Percentiles rank a stretch among this genome's conserved stretches.
Evolutionary conservation across 2,113 vertebrate species (phyloP).

Genomic region (Cygnus atratus): DNA sequence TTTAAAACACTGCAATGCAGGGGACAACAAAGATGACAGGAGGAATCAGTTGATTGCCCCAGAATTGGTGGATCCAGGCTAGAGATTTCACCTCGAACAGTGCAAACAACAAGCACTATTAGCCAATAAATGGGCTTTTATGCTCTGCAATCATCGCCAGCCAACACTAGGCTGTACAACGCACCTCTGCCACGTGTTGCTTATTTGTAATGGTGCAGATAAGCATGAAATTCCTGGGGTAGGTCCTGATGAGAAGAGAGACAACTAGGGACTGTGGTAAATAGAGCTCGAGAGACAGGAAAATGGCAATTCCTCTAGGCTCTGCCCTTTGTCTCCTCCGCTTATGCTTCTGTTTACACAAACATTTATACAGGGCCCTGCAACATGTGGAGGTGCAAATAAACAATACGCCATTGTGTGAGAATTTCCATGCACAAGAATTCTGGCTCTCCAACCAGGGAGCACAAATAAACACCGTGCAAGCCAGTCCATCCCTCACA

Average conservation of each 20-base stretch:
- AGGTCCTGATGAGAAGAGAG: neutral
- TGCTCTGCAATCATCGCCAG: neutral
- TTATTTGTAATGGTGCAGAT: neutral
- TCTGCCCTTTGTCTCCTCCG: neutral
- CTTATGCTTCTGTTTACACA: neutral
- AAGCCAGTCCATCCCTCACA: neutral
- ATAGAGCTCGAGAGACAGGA: neutral
- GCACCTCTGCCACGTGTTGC: neutral
- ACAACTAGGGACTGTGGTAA: neutral
- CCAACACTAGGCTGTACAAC: neutral
- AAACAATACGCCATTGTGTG: neutral
- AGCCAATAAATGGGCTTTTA: rapidly evolving
- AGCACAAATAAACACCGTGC: neutral
- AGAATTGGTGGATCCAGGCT: neutral
- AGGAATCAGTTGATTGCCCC: neutral
- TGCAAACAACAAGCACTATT: neutral
- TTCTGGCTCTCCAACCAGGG: neutral
- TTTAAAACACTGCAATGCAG: neutral
- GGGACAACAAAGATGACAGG: neutral
- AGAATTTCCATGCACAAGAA: neutral
- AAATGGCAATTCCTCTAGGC: neutral
- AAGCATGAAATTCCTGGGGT: neutral
- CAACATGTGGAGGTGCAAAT: neutral
- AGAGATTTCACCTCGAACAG: neutral
- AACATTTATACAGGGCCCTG: neutral